Evolutionary conservation across 2,797 vertebrate genomes (phyloP).

Genomic region (Lophius americanus): DNA sequence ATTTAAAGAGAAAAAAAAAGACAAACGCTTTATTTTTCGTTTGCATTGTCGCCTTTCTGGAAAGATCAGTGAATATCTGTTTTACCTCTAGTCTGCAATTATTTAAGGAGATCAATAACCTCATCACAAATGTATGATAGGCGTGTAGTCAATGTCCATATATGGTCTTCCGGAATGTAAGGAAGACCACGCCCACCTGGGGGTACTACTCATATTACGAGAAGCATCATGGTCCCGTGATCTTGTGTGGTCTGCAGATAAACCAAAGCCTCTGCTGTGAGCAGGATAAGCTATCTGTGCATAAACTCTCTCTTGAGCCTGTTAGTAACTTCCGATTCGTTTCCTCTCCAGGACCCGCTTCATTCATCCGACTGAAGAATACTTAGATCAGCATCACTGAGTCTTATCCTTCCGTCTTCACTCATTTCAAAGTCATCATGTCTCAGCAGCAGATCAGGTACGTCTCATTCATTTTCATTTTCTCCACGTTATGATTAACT

Average conservation of each 20-base stretch:
- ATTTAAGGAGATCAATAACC: neutral
- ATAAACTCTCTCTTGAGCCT: neutral
- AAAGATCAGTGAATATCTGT: neutral
- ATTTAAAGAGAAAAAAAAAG: no score
- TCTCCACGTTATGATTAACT: neutral
- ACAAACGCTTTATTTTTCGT: rapidly evolving
- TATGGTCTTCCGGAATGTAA: slow-evolving; percentile 54
- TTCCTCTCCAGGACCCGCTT: slow-evolving; percentile 35
- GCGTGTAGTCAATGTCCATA: neutral
- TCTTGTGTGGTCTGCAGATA: slow-evolving; percentile 24
- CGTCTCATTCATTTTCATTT: neutral
- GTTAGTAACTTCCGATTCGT: neutral
- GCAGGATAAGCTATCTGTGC: slow-evolving; percentile 8
- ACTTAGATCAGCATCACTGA: slow-evolving; percentile 13
- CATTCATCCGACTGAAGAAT: slow-evolving; percentile 19
- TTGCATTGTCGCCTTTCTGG: neutral
- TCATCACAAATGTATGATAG: slow-evolving; percentile 21
- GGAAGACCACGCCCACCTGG: slow-evolving; percentile 30
- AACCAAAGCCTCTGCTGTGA: slow-evolving; percentile 8
- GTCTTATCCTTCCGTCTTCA: slow-evolving; percentile 11
- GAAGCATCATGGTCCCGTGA: slow-evolving; percentile 33
- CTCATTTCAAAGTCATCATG: slow-evolving; percentile 67
- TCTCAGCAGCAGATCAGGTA: slow-evolving; percentile 84
- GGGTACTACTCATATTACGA: slow-evolving; percentile 8
- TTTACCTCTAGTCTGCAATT: neutral